Percentiles rank a stretch among this genome's conserved stretches.
These are phyloP conservation scores for Paraescarpia echinospica DNA, from an alignment of 1,140 invertebrate genomes.

Conservation along the genomic window DNA sequence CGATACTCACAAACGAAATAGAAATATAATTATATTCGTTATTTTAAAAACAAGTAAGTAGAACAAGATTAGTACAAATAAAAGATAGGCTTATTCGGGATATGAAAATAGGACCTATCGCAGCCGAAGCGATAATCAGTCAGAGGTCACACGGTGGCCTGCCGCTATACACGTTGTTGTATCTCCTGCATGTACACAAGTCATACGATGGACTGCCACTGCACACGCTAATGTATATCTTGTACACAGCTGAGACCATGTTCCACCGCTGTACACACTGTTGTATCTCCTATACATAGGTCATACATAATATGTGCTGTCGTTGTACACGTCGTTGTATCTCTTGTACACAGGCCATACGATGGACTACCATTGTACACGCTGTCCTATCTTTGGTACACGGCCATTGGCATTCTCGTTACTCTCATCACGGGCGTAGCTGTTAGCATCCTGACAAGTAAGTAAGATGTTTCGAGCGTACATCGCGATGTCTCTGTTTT, in stretches of 20 bases:
- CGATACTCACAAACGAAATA: too few species aligned
- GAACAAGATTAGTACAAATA: too few species aligned
- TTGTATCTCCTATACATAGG: too few species aligned
- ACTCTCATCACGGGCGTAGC: constrained; percentile 66
- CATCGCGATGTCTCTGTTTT: not conserved
- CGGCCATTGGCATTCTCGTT: constrained; percentile 72
- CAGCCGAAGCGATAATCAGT: too few species aligned
- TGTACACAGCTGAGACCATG: constrained; percentile 75
- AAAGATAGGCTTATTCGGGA: too few species aligned
- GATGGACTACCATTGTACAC: constrained; percentile 62
- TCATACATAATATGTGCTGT: too few species aligned
- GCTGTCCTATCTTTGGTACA: constrained; percentile 83
- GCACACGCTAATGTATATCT: constrained; percentile 82
- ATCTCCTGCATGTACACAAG: not conserved
- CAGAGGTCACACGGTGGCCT: too few species aligned
- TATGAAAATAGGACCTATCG: too few species aligned
- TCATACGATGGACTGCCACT: too few species aligned
- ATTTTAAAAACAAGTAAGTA: too few species aligned
- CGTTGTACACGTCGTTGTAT: not conserved
- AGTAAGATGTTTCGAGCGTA: not conserved
- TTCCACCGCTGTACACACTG: too few species aligned
- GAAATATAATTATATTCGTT: too few species aligned
- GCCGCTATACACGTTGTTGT: not conserved
- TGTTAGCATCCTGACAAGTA: constrained; percentile 70
- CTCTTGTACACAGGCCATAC: not conserved